A percentile compares a stretch with the other conserved stretches of the same genome.
Evolutionary conservation across 2,888 invertebrate species (phyloP).

Genomic region (Drosophila emarginata): DNA sequence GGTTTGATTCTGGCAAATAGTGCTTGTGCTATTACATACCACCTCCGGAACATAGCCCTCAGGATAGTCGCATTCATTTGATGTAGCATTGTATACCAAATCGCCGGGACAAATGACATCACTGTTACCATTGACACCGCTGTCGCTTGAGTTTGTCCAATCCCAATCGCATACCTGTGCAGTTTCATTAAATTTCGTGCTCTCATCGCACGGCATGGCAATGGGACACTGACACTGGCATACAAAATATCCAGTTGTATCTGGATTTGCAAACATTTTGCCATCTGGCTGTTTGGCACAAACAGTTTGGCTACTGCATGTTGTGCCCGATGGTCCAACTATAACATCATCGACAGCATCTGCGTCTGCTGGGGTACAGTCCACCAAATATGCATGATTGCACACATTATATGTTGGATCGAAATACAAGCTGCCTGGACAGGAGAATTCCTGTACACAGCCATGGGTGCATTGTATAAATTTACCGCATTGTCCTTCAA

Average conservation of each 20-base stretch:
- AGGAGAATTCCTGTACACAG: conserved; percentile 46
- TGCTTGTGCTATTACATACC: conserved; percentile 35
- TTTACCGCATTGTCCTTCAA: conserved; percentile 55
- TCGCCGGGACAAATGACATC: conserved; percentile 36
- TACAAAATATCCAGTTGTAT: conserved; percentile 49
- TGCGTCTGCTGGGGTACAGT: conserved; percentile 43
- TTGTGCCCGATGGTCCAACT: conserved; percentile 63
- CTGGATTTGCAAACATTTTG: conserved; percentile 31
- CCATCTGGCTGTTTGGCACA: conserved; percentile 51
- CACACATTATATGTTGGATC: conserved; percentile 43
- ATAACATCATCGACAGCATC: conserved; percentile 24
- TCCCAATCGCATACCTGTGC: conserved; percentile 48
- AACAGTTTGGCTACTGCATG: conserved; percentile 38
- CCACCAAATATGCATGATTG: conserved; percentile 61
- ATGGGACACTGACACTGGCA: conserved; percentile 66
- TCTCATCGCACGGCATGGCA: conserved; percentile 44
- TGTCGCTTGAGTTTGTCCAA: background rate
- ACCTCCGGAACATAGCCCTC: conserved; percentile 55
- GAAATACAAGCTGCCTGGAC: conserved; percentile 69
- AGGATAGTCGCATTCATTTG: conserved; percentile 53
- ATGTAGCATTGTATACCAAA: conserved; percentile 60
- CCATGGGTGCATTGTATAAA: conserved; percentile 61
- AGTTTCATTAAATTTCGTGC: conserved; percentile 40
- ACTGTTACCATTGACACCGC: background rate
- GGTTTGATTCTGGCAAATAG: conserved; percentile 37